phyloP scores from a whole-genome alignment of 2,888 invertebrate species.

The Yponomeuta cagnagella region DNA sequence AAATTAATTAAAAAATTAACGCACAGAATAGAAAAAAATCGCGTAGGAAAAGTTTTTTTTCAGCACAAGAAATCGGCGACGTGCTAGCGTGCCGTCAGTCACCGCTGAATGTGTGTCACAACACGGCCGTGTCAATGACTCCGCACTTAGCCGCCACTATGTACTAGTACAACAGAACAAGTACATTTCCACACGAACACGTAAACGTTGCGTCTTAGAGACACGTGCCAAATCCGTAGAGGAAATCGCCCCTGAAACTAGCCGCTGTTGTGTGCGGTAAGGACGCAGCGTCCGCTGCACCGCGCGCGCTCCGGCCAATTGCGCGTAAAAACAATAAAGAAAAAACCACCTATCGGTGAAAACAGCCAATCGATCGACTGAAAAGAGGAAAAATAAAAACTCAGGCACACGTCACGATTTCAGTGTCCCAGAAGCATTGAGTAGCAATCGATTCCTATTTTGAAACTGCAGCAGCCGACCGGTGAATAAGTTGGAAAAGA shows the following conservation, averaged over 20 bases:
- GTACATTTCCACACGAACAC: slow-evolving; percentile 30
- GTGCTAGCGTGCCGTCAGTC: slow-evolving; percentile 56
- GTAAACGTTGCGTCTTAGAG: slow-evolving; percentile 52
- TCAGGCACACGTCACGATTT: slow-evolving; percentile 18
- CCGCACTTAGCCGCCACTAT: slow-evolving; percentile 40
- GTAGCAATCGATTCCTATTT: slow-evolving; percentile 42
- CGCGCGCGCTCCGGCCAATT: slow-evolving; percentile 36
- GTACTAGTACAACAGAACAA: slow-evolving; percentile 28
- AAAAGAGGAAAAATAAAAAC: slow-evolving; percentile 28
- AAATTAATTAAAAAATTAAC: background rate
- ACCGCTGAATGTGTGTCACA: slow-evolving; percentile 71
- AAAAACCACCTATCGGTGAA: slow-evolving; percentile 30
- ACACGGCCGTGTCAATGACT: slow-evolving; percentile 66
- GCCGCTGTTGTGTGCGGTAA: slow-evolving; percentile 16
- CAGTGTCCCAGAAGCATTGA: slow-evolving; percentile 24
- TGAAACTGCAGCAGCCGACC: slow-evolving; percentile 38
- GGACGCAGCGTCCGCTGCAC: slow-evolving; percentile 30
- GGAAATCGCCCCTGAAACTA: slow-evolving; percentile 30
- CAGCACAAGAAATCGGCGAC: slow-evolving; percentile 52
- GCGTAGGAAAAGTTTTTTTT: slow-evolving; percentile 29
- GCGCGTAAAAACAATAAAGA: slow-evolving; percentile 36
- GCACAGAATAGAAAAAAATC: slow-evolving; percentile 22
- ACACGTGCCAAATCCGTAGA: slow-evolving; percentile 55
- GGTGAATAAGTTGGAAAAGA: slow-evolving; percentile 41
- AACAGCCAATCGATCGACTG: slow-evolving; percentile 34